Base-by-base conservation (phyloP, 2,113 vertebrate genomes). In the Corapipo altera region DNA sequence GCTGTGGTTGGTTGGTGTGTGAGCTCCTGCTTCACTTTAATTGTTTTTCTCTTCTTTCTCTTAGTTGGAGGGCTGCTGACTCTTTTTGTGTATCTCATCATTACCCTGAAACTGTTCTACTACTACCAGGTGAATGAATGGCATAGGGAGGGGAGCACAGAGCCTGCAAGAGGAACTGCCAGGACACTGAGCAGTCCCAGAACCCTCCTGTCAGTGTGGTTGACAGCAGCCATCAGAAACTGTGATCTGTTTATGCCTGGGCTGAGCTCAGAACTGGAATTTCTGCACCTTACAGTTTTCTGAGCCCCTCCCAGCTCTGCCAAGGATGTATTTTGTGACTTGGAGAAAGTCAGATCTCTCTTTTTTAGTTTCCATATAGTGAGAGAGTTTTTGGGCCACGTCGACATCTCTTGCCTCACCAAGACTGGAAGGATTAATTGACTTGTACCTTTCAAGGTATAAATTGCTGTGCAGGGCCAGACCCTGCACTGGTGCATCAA, bases 61-160 rank as follows among this genome's bases (percentile, higher is more conserved):
- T 5, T 75, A 95, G 94, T 12, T 85, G 95, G 93, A 48, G 87
- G 93, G 24, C 80, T 97, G 51, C 24, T 98, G 64, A 94, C 69
- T 54, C 76, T 96, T 48, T 93, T 85, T 83, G 84, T 89, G 61
- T 87, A 76, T 82, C 88, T 81, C 23, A 70, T 89, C 62, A 66
- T 89, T 32, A 74, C 87, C 37, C 94, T 97, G 69, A 97, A 96
- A 48, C 85, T 97, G 21, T 92, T 97, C 70, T 97, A 70, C 19
- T 96, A 77, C 71, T 93, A 48, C 43, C 91, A 95, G 59, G 90
- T 93, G 41, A 98, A 96, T 51, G 27, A 26, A 28, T 96, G 96
- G 95, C 93, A 88, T 17, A 73, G 96, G 32, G 78, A 96, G 64
- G 84, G 72, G 64, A 91, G 24, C 37, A 7, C 7, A 4, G 37